Evolutionary conservation across 2,113 vertebrate genomes (phyloP).

Genomic region (Xenopus laevis): DNA sequence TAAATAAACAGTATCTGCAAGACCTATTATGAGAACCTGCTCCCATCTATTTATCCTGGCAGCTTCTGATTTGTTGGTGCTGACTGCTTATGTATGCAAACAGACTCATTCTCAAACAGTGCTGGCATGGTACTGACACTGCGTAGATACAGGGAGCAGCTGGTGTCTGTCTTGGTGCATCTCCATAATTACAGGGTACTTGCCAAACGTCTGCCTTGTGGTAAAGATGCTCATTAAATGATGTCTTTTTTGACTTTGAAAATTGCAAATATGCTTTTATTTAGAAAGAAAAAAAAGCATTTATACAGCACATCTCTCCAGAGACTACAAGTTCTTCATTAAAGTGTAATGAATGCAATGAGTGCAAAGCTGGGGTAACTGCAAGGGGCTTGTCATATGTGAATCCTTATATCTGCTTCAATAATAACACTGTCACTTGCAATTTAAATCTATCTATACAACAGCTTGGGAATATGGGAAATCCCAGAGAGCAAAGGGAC

Average conservation of each 20-base stretch:
- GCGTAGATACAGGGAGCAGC: constrained; percentile 32
- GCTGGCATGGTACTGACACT: constrained; percentile 27
- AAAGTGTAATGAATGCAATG: constrained; percentile 23
- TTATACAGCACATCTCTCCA: neutral
- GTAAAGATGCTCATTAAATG: constrained; percentile 18
- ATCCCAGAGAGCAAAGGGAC: no score
- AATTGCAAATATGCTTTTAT: constrained; percentile 19
- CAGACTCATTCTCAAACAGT: constrained; percentile 18
- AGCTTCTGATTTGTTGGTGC: constrained; percentile 15
- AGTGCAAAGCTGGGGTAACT: constrained; percentile 8
- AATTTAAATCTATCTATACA: no score
- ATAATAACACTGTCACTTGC: no score
- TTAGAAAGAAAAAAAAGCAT: constrained; percentile 20
- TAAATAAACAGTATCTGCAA: constrained; percentile 7
- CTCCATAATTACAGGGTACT: constrained; percentile 30
- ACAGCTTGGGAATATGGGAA: no score
- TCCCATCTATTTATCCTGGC: constrained; percentile 22
- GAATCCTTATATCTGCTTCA: no score
- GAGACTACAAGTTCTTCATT: constrained; percentile 14
- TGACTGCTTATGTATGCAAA: constrained; percentile 35
- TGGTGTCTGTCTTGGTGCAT: constrained; percentile 37
- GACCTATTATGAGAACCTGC: constrained; percentile 5
- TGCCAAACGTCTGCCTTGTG: constrained; percentile 27
- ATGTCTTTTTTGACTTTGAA: constrained; percentile 23
- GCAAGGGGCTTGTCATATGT: no score